A percentile compares a stretch with the other conserved stretches of the same genome.
These are phyloP conservation scores for Ophiodon elongatus DNA, from an alignment of 2,113 vertebrate genomes.

Conservation along the genomic window DNA sequence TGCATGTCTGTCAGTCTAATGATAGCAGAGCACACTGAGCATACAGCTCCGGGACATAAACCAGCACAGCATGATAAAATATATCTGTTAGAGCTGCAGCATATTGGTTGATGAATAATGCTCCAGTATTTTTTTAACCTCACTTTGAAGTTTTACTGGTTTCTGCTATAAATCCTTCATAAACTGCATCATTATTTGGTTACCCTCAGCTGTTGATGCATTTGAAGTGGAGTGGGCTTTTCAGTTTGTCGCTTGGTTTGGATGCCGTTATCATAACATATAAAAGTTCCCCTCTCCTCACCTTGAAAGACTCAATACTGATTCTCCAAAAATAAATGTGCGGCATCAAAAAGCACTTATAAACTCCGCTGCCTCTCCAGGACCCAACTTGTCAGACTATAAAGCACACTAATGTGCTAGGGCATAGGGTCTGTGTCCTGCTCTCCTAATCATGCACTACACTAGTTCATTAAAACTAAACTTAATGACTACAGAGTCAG, in stretches of 20 bases:
- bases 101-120: slow-evolving; percentile 42
- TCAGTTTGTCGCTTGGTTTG: slow-evolving; percentile 3
- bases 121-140: slow-evolving; percentile 11
- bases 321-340: slow-evolving; percentile 32
- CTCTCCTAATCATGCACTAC: slow-evolving; percentile 62
- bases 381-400: slow-evolving; percentile 45
- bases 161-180: slow-evolving; percentile 23
- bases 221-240: slow-evolving; percentile 34
- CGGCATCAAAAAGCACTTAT: slow-evolving; percentile 36
- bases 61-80: slow-evolving; percentile 51
- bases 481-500: slow-evolving; percentile 58
- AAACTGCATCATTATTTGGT: slow-evolving; percentile 51
- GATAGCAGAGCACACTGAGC: slow-evolving; percentile 36
- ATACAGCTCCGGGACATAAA: slow-evolving; percentile 53
- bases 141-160: slow-evolving; percentile 26
- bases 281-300: slow-evolving; percentile 1
- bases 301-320: slow-evolving; percentile 11
- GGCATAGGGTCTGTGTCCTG: slow-evolving; percentile 58
- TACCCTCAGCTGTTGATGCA: slow-evolving; percentile 31
- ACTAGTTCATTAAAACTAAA: slow-evolving; percentile 70
- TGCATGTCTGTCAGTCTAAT: slow-evolving; percentile 54
- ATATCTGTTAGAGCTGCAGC: slow-evolving; percentile 19
- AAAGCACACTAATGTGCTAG: slow-evolving; percentile 54
- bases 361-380: background rate
- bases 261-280: slow-evolving; percentile 10